Evolutionary conservation across 2,888 invertebrate species (phyloP).

Genomic region (Limnephilus rhombicus): DNA sequence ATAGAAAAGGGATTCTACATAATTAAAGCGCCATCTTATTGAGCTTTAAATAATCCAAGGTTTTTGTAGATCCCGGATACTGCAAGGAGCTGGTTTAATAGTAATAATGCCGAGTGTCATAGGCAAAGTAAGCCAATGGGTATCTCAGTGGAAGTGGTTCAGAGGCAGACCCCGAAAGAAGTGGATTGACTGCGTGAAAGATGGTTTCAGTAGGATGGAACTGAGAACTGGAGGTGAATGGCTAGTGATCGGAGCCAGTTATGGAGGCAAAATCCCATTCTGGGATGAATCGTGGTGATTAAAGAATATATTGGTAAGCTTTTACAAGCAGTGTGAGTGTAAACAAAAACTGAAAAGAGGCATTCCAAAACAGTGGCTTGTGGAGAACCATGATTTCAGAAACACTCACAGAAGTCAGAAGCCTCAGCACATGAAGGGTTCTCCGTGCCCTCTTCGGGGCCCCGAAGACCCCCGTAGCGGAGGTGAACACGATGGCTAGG

Average conservation of each 20-base stretch:
- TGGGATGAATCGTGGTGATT: background rate
- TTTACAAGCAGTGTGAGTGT: background rate
- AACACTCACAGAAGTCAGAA: conserved; percentile 73
- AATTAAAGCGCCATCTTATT: background rate
- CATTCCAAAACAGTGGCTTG: background rate
- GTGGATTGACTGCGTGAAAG: background rate
- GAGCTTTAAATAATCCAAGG: background rate
- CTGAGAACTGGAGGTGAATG: background rate
- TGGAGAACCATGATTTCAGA: background rate
- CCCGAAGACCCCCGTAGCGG: conserved; percentile 76
- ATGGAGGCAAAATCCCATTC: background rate
- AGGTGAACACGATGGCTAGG: conserved; percentile 76
- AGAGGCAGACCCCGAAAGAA: background rate
- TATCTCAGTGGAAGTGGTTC: background rate
- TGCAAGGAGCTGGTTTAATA: no score
- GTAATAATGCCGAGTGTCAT: no score
- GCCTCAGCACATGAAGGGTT: conserved; percentile 76
- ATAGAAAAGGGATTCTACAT: background rate
- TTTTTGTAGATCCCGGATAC: background rate
- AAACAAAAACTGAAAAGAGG: background rate
- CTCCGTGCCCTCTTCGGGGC: conserved; percentile 77
- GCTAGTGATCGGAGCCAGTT: background rate
- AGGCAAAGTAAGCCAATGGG: background rate
- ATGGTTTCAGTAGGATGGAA: background rate
- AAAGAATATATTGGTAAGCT: background rate